Conservation (phyloP, 2,113 vertebrate genomes). For the Chitala chitala region DNA sequence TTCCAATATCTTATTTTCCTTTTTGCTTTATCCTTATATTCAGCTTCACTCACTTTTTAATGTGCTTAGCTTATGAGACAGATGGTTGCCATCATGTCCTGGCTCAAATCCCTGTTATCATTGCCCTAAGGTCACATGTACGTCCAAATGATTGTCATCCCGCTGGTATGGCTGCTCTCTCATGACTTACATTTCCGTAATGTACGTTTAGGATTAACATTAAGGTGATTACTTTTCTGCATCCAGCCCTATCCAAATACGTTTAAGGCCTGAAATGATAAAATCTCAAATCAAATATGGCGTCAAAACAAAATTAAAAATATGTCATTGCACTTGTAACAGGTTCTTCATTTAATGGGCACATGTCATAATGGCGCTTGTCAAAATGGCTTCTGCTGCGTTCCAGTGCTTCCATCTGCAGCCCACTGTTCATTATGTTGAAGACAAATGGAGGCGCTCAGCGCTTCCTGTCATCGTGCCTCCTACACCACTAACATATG, state of each 20-base stretch:
- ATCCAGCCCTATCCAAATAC: background rate
- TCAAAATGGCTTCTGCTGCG: conserved; percentile 19
- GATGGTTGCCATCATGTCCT: conserved; percentile 5
- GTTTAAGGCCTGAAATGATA: background rate
- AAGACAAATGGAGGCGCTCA: background rate
- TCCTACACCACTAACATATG: conserved; percentile 16
- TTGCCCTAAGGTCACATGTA: conserved; percentile 10
- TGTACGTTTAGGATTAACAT: background rate
- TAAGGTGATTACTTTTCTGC: background rate
- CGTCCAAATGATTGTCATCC: background rate
- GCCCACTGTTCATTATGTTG: conserved; percentile 9
- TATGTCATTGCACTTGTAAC: background rate
- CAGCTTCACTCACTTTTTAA: conserved; percentile 11
- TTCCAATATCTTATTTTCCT: conserved; percentile 7
- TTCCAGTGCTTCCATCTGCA: conserved; percentile 15
- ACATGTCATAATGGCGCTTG: background rate
- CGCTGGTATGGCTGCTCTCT: background rate
- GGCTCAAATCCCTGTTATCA: background rate
- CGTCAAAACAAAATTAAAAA: background rate
- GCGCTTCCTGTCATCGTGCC: background rate
- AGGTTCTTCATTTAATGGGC: conserved; percentile 5
- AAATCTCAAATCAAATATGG: conserved; percentile 10
- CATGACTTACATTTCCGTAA: background rate
- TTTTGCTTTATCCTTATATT: background rate
- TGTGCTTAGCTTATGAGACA: conserved; percentile 6